These are phyloP conservation scores for Rhipidura dahli DNA, from an alignment of 2,113 vertebrate species.

Conservation along the genomic window DNA sequence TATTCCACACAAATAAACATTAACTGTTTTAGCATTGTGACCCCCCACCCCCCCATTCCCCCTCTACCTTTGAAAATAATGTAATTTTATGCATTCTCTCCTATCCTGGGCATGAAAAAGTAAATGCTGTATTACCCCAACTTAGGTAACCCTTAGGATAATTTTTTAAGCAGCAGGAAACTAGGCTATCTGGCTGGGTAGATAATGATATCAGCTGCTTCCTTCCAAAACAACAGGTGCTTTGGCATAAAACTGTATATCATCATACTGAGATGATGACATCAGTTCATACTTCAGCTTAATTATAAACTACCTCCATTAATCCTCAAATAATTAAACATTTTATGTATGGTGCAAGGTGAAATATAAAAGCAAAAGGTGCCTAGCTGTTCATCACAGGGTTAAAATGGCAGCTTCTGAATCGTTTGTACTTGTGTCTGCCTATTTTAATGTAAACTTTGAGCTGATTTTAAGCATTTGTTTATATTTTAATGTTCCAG, in stretches of 20 bases:
- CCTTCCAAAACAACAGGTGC: conserved; percentile 99
- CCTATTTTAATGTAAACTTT: conserved; percentile 27
- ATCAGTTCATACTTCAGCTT: conserved; percentile 97
- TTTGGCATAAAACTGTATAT: conserved; percentile 95
- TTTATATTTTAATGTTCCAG: not conserved
- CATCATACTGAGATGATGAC: conserved; percentile 99
- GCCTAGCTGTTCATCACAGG: conserved; percentile 53
- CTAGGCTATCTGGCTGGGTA: conserved; percentile 94
- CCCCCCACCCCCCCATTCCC: not conserved
- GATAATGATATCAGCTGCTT: conserved; percentile 99
- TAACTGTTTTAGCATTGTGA: not conserved
- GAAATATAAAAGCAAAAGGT: conserved; percentile 77
- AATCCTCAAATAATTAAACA: conserved; percentile 86
- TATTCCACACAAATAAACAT: not conserved
- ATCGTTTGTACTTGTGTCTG: not conserved
- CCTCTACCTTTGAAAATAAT: conserved; percentile 19
- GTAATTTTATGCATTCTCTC: conserved; percentile 55
- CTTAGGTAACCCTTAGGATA: conserved; percentile 89
- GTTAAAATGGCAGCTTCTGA: conserved; percentile 47
- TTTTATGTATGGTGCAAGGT: conserved; percentile 80
- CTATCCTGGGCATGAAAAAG: conserved; percentile 72
- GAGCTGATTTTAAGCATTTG: not conserved
- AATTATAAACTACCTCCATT: conserved; percentile 96
- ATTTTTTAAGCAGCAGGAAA: conserved; percentile 96
- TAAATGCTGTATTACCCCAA: conserved; percentile 78